Conservation (phyloP, 2,113 vertebrate species). For the Oostethus manadensis region DNA sequence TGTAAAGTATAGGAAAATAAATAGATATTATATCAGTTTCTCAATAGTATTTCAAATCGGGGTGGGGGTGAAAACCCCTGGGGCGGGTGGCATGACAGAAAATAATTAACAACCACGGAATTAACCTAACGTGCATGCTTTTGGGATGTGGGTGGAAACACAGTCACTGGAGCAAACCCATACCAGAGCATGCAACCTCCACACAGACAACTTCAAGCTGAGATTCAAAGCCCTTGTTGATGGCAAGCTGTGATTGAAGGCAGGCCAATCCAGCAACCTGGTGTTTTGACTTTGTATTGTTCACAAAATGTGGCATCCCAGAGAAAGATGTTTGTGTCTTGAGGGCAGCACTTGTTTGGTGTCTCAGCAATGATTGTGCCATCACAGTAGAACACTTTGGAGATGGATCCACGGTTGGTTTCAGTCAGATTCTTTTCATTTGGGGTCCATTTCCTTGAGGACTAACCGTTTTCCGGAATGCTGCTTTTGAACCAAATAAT, state of each 20-base stretch:
- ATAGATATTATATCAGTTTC: no score
- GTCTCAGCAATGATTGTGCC: neutral
- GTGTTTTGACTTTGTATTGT: neutral
- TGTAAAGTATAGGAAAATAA: no score
- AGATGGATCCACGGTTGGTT: neutral
- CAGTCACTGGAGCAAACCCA: no score
- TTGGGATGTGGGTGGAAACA: no score
- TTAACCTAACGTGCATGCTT: no score
- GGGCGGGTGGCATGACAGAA: no score
- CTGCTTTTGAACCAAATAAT: slow-evolving; percentile 1
- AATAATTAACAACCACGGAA: no score
- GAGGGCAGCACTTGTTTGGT: neutral
- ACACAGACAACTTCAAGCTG: neutral
- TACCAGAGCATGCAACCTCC: no score
- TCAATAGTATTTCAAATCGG: no score
- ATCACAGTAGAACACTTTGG: neutral
- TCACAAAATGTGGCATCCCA: neutral
- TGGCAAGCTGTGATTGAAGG: neutral
- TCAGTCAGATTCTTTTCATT: slow-evolving; percentile 4
- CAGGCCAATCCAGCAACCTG: neutral
- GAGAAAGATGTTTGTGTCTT: neutral
- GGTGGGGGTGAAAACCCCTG: no score
- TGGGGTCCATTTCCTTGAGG: neutral
- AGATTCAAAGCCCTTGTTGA: neutral
- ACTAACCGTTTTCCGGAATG: neutral